Conservation (phyloP, 1,140 invertebrate species). For the Listronotus oregonensis region DNA sequence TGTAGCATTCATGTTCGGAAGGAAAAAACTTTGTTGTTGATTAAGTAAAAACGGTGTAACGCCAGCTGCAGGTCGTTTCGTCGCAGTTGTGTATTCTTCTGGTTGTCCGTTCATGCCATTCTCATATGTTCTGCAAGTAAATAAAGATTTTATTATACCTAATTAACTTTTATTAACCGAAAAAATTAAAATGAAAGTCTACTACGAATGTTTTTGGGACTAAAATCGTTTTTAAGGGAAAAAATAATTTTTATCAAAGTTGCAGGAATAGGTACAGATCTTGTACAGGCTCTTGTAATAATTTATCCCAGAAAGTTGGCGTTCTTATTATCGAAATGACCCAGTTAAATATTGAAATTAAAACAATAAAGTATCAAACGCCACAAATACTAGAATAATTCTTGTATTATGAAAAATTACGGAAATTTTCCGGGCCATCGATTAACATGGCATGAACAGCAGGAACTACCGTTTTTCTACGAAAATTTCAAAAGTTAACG, state of each 20-base stretch:
- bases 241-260: too few relatives aligned
- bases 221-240: too few relatives aligned
- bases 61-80: conserved; percentile 56
- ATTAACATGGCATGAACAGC: conserved; percentile 17
- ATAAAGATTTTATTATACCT: too few relatives aligned
- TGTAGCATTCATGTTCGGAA: conserved; percentile 54
- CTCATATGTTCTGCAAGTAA: conserved; percentile 48
- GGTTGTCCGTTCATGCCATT: conserved; percentile 51
- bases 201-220: too few relatives aligned
- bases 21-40: conserved; percentile 59
- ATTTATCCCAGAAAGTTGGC: too few relatives aligned
- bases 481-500: conserved; percentile 25
- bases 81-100: conserved; percentile 46
- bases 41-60: conserved; percentile 56
- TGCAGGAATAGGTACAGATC: too few relatives aligned
- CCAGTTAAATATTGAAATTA: neutral
- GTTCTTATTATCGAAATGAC: too few relatives aligned
- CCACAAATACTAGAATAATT: too few relatives aligned
- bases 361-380: too few relatives aligned
- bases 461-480: conserved; percentile 10
- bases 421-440: conserved; percentile 12
- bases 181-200: too few relatives aligned
- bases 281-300: too few relatives aligned
- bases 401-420: neutral
- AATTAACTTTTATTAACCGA: too few relatives aligned